These are phyloP conservation scores for Poeciliopsis gracilis DNA, from an alignment of 2,797 vertebrate species.

Conservation along the genomic window DNA sequence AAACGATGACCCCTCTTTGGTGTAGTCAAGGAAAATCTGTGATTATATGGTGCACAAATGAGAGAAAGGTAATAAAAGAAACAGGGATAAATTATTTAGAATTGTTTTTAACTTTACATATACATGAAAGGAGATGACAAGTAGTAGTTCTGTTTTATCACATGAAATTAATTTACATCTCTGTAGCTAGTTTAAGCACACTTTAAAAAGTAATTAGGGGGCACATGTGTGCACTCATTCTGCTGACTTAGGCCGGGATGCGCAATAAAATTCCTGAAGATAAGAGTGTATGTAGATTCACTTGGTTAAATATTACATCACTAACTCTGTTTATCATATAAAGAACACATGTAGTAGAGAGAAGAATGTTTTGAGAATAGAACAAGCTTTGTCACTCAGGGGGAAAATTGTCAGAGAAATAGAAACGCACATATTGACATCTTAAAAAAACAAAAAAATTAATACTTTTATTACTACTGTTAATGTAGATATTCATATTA, in stretches of 20 bases:
- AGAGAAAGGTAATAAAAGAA: background rate
- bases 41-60: conserved; percentile 29
- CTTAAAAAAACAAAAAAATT: background rate
- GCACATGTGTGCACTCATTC: background rate
- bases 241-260: conserved; percentile 14
- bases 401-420: background rate
- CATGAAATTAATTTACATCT: background rate
- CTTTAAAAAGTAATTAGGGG: conserved; percentile 30
- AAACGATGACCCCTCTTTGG: conserved; percentile 86
- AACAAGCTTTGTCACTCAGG: background rate
- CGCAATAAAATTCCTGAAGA: conserved; percentile 48
- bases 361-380: background rate
- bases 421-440: background rate
- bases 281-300: conserved; percentile 32
- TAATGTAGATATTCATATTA: background rate
- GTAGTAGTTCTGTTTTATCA: conserved; percentile 14
- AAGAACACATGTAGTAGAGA: background rate
- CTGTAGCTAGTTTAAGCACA: background rate
- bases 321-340: background rate
- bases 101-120: background rate
- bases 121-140: conserved; percentile 1
- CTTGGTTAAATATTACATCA: conserved; percentile 27
- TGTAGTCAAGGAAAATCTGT: conserved; percentile 91
- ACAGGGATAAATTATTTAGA: background rate
- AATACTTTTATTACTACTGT: background rate